Percentiles rank a stretch among this genome's conserved stretches.
Conservation (phyloP, 92 coral and sea anemone species). For the Pocillopora grandis region DNA sequence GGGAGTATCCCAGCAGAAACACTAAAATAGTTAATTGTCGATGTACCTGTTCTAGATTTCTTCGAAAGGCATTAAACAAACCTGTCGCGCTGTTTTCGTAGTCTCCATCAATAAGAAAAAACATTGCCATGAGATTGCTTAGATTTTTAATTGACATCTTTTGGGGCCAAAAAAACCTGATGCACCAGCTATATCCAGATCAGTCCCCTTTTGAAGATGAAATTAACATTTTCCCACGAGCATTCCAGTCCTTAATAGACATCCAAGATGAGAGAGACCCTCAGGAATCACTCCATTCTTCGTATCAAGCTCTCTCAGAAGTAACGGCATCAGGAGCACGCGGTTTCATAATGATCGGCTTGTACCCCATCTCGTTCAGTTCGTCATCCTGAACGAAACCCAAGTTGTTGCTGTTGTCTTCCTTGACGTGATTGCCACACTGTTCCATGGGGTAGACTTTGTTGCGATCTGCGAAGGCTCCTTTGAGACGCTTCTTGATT, state of each 20-base stretch:
- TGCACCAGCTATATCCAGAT: too few relatives aligned
- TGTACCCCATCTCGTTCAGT: neutral
- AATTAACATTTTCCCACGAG: too few relatives aligned
- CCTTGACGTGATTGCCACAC: constrained; percentile 9
- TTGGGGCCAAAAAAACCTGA: too few relatives aligned
- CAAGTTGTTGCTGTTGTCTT: constrained; percentile 10
- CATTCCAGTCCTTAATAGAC: neutral
- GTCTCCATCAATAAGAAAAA: neutral
- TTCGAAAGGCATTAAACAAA: too few relatives aligned
- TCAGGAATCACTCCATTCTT: too few relatives aligned
- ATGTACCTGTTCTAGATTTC: too few relatives aligned
- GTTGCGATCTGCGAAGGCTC: constrained; percentile 20
- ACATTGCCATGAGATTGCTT: neutral
- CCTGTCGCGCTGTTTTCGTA: neutral
- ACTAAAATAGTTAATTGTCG: too few relatives aligned
- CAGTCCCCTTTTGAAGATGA: too few relatives aligned
- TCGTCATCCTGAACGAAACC: constrained; percentile 15
- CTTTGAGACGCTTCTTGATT: constrained; percentile 22
- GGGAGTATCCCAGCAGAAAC: too few relatives aligned
- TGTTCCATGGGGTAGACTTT: constrained; percentile 23
- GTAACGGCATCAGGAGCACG: neutral
- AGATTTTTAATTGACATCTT: too few relatives aligned
- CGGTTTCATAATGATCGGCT: neutral
- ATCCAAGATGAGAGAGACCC: too few relatives aligned
- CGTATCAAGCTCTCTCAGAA: neutral